These are phyloP conservation scores for Rhinolophus ferrumequinum DNA, from an alignment of 2,113 vertebrate species.

Conservation along the genomic window DNA sequence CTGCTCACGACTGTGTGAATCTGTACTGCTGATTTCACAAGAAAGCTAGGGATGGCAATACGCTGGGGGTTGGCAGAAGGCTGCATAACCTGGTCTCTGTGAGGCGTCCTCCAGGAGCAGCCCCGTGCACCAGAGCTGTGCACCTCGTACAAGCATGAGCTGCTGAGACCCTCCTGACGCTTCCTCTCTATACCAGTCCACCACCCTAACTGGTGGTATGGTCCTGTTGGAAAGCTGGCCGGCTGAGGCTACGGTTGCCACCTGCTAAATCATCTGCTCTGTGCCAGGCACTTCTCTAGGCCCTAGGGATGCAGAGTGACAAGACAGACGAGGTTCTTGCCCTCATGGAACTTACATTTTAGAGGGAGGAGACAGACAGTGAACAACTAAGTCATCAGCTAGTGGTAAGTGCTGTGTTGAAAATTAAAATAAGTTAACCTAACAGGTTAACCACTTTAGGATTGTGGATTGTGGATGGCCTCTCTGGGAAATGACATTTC, in stretches of 20 bases:
- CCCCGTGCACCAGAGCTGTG: not conserved
- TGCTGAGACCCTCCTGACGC: not conserved
- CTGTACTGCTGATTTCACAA: not conserved
- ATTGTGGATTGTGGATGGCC: not conserved
- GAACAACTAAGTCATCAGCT: not conserved
- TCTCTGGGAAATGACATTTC: not conserved
- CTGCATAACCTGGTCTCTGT: not conserved
- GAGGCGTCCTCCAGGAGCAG: not conserved
- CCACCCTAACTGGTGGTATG: not conserved
- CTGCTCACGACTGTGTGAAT: not conserved
- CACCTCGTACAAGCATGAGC: not conserved
- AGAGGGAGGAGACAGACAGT: not conserved
- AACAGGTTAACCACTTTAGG: not conserved
- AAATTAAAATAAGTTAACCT: constrained; percentile 19
- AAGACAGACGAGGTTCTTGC: not conserved
- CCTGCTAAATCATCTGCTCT: not conserved
- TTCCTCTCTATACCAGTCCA: not conserved
- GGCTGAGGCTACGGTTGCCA: not conserved
- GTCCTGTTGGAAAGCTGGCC: not conserved
- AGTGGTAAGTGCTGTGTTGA: not conserved
- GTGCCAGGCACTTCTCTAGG: not conserved
- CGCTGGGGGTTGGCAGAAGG: not conserved
- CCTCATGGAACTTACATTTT: not conserved
- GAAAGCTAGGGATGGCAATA: not conserved
- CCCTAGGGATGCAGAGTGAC: not conserved